Evolutionary conservation across 2,888 invertebrate genomes (phyloP), one percentile per base, ranked within the genome.

Genomic region (Callyntrura guangdongensis): DNA sequence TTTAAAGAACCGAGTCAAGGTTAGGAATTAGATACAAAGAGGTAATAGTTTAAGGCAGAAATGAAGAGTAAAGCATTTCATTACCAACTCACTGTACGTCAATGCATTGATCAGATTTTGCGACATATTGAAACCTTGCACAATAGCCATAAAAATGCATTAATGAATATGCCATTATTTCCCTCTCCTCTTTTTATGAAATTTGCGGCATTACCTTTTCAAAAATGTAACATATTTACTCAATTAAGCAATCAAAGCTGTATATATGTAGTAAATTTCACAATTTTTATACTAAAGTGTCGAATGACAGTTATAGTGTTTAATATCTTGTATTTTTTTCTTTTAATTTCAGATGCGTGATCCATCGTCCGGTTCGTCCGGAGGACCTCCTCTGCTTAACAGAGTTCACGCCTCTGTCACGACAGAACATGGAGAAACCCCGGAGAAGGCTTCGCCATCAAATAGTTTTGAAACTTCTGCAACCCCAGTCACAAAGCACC

Each of bases 281-380:
- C 12, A 81, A n/a, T n/a, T n/a, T n/a, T n/a, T n/a, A n/a, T n/a
- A n/a, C n/a, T n/a, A n/a, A n/a, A n/a, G n/a, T n/a, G n/a, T n/a
- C n/a, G n/a, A n/a, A n/a, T n/a, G n/a, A n/a, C n/a, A n/a, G n/a
- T n/a, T n/a, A n/a, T n/a, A n/a, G n/a, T n/a, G n/a, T n/a, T n/a
- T n/a, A n/a, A n/a, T n/a, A n/a, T n/a, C n/a, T n/a, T n/a, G n/a
- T n/a, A n/a, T n/a, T n/a, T n/a, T 64, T 88, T 59, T 88, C 0
- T 82, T 77, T 88, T 49, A 56, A 8, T 83, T 85, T 22, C 27
- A 90, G 90, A 90, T 90, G 90, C 85, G 90, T 56, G 90, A 90
- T 67, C 85, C 90, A 90, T 85, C 79, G 12, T 86, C 90, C 90
- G 90, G 90, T 64, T 69, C 81, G 53, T 59, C 90, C 85, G 90